Evolutionary conservation across 2,888 invertebrate species (phyloP), one percentile per base, ranked within the genome.

Genomic region (Halictus quadricinctus): DNA sequence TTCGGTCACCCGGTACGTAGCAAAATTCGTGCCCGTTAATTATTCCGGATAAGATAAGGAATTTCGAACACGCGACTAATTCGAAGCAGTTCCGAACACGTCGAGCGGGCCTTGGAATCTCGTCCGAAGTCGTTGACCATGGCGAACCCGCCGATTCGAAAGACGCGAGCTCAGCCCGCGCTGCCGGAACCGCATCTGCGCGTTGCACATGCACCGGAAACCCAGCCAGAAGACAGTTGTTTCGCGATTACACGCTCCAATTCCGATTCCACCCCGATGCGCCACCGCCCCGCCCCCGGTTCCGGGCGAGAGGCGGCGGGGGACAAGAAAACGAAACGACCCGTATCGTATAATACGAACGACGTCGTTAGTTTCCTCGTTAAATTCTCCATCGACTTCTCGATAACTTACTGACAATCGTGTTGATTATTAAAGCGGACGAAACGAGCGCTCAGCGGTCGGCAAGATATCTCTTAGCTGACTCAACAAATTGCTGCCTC

Each of bases 191-290:
- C 66, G 72, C 76, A 66, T 60, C 81, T 72, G 76, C 76, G 76
- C 81, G 64, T 76, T 81, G 82, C 82, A 82, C 82, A 60, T 82
- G 75, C 70, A 74, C 64, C 74, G 79, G 79, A 82, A 82, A 82
- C 70, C 79, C 74, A 64, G 66, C 41, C 70, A 74, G 81, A 84
- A 84, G 81, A 73, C 66, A 76, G 78, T 79, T 82, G 84, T 84
- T 82, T 79, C 76, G 79, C 78, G 81, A 84, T 84, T 84, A 81
- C 70, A 76, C 79, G 81, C 84, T 84, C 84, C 82, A 84, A 84
- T 82, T 84, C 84, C 72, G 54, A 79, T 81, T 83, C 72, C 75
- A 84, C 82, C 75, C 70, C 79, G 72, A 69, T 69, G 73, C 50
- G 75, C 36, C 36, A 4, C 36, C 4, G 36, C 36, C 5, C 36